phyloP scores from a whole-genome alignment of 2,113 vertebrate genomes.

The Hirundichthys speculiger region DNA sequence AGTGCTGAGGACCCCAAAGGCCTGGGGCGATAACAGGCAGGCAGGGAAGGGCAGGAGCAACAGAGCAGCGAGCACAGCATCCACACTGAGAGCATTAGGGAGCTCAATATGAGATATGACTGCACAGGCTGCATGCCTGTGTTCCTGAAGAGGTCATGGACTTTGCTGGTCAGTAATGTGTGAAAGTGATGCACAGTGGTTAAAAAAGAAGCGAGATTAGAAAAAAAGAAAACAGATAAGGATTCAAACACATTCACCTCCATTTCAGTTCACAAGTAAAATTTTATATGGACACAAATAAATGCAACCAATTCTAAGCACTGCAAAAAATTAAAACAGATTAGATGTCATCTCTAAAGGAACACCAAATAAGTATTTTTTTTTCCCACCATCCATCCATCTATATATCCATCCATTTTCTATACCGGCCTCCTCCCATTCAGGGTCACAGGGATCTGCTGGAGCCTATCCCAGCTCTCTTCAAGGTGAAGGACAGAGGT shows the following conservation, averaged over 20 bases:
- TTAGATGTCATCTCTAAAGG: too few relatives aligned
- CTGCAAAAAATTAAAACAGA: not conserved
- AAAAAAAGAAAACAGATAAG: slow-evolving; percentile 27
- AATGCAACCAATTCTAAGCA: not conserved
- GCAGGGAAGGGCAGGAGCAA: slow-evolving; percentile 69
- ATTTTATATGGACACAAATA: slow-evolving; percentile 19
- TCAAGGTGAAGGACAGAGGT: too few relatives aligned
- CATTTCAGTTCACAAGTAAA: slow-evolving; percentile 4
- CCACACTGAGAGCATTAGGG: slow-evolving; percentile 71
- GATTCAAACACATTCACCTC: slow-evolving; percentile 33
- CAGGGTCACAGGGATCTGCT: too few relatives aligned
- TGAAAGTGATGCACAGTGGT: slow-evolving; percentile 73
- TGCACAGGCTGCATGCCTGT: slow-evolving; percentile 74
- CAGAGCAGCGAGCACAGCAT: slow-evolving; percentile 62
- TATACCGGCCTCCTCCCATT: too few relatives aligned
- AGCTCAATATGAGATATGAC: slow-evolving; percentile 83
- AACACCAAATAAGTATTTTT: too few relatives aligned
- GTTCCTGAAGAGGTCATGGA: slow-evolving; percentile 80
- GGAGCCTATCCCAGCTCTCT: too few relatives aligned
- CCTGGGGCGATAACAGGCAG: slow-evolving; percentile 66
- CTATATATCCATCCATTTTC: too few relatives aligned
- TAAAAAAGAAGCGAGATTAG: slow-evolving; percentile 32
- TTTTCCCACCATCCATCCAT: too few relatives aligned
- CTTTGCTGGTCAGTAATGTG: slow-evolving; percentile 79
- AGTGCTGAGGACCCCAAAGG: slow-evolving; percentile 71